A percentile compares a stretch with the other conserved stretches of the same genome.
These are phyloP conservation scores for Vipera ursinii DNA, from an alignment of 2,797 vertebrate genomes.

Conservation along the genomic window DNA sequence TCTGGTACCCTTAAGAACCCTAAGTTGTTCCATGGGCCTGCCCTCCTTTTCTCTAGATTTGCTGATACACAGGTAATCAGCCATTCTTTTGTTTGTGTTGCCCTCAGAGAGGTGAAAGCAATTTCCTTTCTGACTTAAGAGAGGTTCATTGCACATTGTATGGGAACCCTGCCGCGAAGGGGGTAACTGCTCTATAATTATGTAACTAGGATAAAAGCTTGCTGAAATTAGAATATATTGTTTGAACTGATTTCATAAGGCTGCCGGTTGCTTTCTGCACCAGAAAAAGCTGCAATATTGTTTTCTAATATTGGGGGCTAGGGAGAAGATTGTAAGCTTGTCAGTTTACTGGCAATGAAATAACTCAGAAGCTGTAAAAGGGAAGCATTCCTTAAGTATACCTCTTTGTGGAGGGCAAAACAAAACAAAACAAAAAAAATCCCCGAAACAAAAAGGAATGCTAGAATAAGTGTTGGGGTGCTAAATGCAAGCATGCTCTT, in stretches of 20 bases:
- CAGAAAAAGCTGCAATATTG: conserved; percentile 21
- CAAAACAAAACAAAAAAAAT: background rate
- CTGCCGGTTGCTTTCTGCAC: conserved; percentile 1
- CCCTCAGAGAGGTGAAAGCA: conserved; percentile 19
- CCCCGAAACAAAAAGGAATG: background rate
- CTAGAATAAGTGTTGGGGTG: background rate
- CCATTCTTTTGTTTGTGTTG: background rate
- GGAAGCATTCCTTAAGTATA: conserved; percentile 9
- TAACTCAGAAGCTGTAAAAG: conserved; percentile 15
- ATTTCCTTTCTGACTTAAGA: conserved; percentile 22
- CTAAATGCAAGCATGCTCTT: conserved; percentile 5
- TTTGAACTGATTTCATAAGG: conserved; percentile 22
- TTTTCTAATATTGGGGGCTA: conserved; percentile 6
- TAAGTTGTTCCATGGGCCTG: background rate
- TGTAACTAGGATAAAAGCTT: conserved; percentile 25
- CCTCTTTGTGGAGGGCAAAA: background rate
- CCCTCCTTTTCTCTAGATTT: conserved; percentile 12
- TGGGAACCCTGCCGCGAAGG: conserved; percentile 24
- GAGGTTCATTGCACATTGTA: conserved; percentile 14
- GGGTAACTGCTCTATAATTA: conserved; percentile 33
- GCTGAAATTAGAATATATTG: conserved; percentile 19
- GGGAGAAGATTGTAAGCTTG: background rate
- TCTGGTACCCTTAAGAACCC: background rate
- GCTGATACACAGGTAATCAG: conserved; percentile 8
- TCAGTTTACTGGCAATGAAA: conserved; percentile 29